These are phyloP conservation scores for Melieria omissa DNA, from an alignment of 2,888 invertebrate genomes.

Conservation along the genomic window DNA sequence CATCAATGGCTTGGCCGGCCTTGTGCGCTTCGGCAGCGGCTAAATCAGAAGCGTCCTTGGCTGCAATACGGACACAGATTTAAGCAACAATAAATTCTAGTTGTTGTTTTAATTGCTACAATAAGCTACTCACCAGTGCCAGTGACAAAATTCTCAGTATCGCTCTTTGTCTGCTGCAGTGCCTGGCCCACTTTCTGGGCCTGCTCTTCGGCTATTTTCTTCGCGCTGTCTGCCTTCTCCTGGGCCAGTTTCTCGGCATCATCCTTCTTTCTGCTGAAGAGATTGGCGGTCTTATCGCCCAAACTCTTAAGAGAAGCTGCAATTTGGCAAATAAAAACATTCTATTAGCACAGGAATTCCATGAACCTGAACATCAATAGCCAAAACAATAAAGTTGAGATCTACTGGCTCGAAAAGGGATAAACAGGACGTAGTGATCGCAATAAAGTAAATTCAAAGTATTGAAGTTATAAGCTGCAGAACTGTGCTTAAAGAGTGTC, in stretches of 20 bases:
- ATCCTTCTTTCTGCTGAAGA: slow-evolving; percentile 79
- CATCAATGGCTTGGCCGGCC: slow-evolving; percentile 64
- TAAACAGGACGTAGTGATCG: too few species aligned
- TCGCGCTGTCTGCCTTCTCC: slow-evolving; percentile 73
- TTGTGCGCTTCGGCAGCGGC: slow-evolving; percentile 62
- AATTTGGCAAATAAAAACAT: slow-evolving; percentile 37
- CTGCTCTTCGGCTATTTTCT: slow-evolving; percentile 74
- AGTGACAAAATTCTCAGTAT: slow-evolving; percentile 69
- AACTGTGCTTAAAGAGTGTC: too few species aligned
- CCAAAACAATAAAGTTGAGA: too few species aligned
- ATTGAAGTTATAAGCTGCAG: too few species aligned
- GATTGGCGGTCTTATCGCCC: slow-evolving; percentile 77
- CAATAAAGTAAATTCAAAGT: too few species aligned
- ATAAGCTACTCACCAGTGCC: slow-evolving; percentile 64
- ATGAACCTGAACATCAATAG: too few species aligned
- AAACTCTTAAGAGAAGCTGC: slow-evolving; percentile 77
- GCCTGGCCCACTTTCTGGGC: slow-evolving; percentile 73
- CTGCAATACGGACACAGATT: slow-evolving; percentile 45
- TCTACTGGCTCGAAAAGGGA: too few species aligned
- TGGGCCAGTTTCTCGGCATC: slow-evolving; percentile 74
- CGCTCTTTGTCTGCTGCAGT: slow-evolving; percentile 71
- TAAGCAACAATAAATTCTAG: neutral
- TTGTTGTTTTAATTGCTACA: neutral
- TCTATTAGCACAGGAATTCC: neutral
- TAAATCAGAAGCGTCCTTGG: slow-evolving; percentile 65